These are phyloP conservation scores for Drosophila tristis DNA, from an alignment of 1,140 invertebrate genomes.

Conservation along the genomic window DNA sequence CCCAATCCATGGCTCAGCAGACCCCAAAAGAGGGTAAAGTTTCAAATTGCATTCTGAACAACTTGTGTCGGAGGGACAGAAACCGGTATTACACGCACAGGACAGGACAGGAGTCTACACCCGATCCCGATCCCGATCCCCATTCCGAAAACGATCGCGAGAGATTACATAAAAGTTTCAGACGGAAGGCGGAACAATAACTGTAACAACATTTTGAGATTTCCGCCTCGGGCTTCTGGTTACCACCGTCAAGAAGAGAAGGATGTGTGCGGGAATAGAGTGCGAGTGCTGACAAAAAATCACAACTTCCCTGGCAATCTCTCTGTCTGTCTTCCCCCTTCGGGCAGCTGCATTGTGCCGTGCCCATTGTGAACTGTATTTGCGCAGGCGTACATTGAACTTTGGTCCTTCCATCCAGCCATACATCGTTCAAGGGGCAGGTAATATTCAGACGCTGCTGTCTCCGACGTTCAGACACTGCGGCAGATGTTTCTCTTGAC, in stretches of 20 bases:
- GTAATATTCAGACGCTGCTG: slow-evolving; percentile 18
- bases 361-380: slow-evolving; percentile 42
- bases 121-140: slow-evolving; percentile 8
- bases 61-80: slow-evolving; percentile 44
- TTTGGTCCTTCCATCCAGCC: slow-evolving; percentile 29
- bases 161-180: slow-evolving; percentile 65
- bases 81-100: slow-evolving; percentile 58
- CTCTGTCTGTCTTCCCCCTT: neutral
- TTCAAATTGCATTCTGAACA: slow-evolving; percentile 64
- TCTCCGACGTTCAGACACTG: slow-evolving; percentile 37
- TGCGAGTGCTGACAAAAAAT: slow-evolving; percentile 50
- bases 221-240: slow-evolving; percentile 49
- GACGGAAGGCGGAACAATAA: slow-evolving; percentile 19
- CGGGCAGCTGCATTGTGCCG: slow-evolving; percentile 56
- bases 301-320: slow-evolving; percentile 46
- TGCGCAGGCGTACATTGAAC: slow-evolving; percentile 80
- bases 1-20: slow-evolving; percentile 22
- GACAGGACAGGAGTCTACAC: slow-evolving; percentile 5
- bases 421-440: slow-evolving; percentile 7
- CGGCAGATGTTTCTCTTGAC: slow-evolving; percentile 63
- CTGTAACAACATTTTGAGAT: slow-evolving; percentile 69
- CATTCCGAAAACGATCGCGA: slow-evolving; percentile 27
- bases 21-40: slow-evolving; percentile 43
- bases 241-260: slow-evolving; percentile 10
- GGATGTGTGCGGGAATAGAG: slow-evolving; percentile 46